These are phyloP conservation scores for Cryptotermes secundus DNA, from an alignment of 1,140 invertebrate genomes.

Conservation along the genomic window DNA sequence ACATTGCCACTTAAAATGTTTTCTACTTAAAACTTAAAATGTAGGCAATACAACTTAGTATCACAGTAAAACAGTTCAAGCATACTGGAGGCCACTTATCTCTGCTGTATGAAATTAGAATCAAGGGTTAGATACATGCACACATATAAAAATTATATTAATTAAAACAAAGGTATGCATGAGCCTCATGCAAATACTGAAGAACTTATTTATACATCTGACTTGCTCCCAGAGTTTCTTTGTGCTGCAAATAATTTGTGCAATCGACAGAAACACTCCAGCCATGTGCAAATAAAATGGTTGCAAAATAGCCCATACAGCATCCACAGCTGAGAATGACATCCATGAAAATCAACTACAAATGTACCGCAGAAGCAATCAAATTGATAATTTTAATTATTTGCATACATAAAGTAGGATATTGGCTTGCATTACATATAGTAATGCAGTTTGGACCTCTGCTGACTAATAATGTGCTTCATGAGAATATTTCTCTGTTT, in stretches of 20 bases:
- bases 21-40: background rate
- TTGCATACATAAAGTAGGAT: background rate
- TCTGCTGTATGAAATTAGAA: background rate
- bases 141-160: background rate
- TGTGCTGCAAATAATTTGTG: background rate
- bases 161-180: background rate
- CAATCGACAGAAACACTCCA: background rate
- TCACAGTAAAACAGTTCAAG: conserved; percentile 1
- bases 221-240: background rate
- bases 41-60: background rate
- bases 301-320: background rate
- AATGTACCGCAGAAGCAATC: too few species aligned
- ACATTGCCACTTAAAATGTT: background rate
- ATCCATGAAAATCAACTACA: too few species aligned
- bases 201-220: background rate
- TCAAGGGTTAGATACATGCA: background rate
- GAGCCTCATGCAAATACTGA: background rate
- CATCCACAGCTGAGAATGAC: background rate
- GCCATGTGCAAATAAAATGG: background rate
- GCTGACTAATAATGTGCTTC: too few species aligned
- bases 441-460: background rate
- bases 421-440: background rate
- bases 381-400: too few species aligned
- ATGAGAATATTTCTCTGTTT: too few species aligned
- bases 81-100: background rate